These are phyloP conservation scores for Drosophila anomalata DNA, from an alignment of 2,888 invertebrate species.

Conservation along the genomic window DNA sequence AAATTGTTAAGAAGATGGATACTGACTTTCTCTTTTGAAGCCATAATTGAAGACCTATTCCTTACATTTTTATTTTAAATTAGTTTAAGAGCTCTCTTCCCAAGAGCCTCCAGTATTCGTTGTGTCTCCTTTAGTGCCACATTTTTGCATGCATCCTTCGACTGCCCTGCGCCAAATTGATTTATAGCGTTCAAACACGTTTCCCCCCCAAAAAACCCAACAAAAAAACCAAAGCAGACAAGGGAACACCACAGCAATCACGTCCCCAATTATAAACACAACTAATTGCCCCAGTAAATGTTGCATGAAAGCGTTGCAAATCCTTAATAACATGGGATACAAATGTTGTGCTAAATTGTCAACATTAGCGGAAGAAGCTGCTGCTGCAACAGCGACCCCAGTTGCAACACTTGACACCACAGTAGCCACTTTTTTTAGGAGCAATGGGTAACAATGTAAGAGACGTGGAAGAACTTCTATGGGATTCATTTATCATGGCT, in stretches of 20 bases:
- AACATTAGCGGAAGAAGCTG: conserved; percentile 56
- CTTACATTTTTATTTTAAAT: no score
- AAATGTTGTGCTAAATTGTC: conserved; percentile 78
- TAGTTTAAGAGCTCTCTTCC: no score
- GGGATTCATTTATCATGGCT: conserved; percentile 69
- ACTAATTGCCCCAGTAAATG: conserved; percentile 68
- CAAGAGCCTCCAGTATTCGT: conserved; percentile 42
- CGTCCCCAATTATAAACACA: conserved; percentile 74
- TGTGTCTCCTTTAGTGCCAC: not conserved
- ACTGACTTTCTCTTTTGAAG: no score
- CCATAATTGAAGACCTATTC: no score
- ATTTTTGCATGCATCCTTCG: conserved; percentile 57
- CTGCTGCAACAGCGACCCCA: conserved; percentile 5
- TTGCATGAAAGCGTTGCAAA: conserved; percentile 71
- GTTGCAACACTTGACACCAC: conserved; percentile 44
- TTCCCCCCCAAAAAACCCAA: conserved; percentile 40
- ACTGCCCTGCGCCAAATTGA: conserved; percentile 63
- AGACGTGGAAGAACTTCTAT: conserved; percentile 36
- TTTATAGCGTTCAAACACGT: conserved; percentile 75
- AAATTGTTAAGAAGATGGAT: no score
- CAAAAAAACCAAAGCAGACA: conserved; percentile 24
- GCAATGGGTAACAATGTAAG: conserved; percentile 24
- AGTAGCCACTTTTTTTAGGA: conserved; percentile 11
- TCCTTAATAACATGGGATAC: conserved; percentile 67
- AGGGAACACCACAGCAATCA: conserved; percentile 42